Conservation (phyloP, 2,888 invertebrate genomes). For the Cantharis nigra region DNA sequence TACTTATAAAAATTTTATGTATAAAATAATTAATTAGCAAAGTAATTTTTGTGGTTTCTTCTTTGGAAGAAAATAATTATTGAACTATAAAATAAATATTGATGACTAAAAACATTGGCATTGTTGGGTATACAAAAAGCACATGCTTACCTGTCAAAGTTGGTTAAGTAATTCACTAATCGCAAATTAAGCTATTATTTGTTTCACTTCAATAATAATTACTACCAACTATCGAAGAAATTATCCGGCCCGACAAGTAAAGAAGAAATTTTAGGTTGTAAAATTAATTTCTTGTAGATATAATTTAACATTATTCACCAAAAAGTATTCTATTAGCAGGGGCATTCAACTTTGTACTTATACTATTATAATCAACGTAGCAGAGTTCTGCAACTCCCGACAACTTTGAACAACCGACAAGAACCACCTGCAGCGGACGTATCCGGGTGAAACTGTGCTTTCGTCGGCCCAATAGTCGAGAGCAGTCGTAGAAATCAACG, state of each 20-base stretch:
- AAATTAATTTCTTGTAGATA: neutral
- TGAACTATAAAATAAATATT: neutral
- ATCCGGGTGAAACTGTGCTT: conserved; percentile 36
- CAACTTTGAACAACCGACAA: conserved; percentile 20
- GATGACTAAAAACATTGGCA: conserved; percentile 1
- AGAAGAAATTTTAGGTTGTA: neutral
- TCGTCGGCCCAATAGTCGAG: conserved; percentile 36
- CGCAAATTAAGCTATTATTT: conserved; percentile 23
- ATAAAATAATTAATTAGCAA: neutral
- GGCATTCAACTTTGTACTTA: conserved; percentile 41
- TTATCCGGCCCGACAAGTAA: neutral
- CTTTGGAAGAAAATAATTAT: neutral
- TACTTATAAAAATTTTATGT: neutral
- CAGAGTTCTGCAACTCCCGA: conserved; percentile 24
- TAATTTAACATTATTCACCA: conserved; percentile 29
- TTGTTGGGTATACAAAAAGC: conserved; percentile 12
- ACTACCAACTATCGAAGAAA: neutral
- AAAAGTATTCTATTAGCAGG: conserved; percentile 18
- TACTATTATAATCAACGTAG: conserved; percentile 37
- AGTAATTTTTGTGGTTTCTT: neutral
- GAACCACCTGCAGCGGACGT: conserved; percentile 40
- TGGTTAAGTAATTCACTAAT: conserved; percentile 32
- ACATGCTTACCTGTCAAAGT: conserved; percentile 37
- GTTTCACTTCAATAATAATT: neutral
- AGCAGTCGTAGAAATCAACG: conserved; percentile 34